These are phyloP conservation scores for Sclerurus mexicanus DNA, from an alignment of 2,113 vertebrate genomes.

Conservation along the genomic window DNA sequence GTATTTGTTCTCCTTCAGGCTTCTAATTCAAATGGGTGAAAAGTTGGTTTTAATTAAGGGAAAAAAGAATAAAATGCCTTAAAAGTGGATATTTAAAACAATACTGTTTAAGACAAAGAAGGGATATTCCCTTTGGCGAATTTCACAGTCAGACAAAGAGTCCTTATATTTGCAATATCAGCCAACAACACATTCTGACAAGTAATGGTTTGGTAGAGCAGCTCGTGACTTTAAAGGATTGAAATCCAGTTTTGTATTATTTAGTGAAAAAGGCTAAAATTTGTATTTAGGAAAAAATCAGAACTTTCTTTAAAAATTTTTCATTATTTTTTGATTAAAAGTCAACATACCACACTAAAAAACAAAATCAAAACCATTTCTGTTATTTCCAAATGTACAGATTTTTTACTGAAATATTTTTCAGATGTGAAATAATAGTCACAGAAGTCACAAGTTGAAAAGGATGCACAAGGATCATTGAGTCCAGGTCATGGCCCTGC, in stretches of 20 bases:
- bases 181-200: not conserved
- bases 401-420: not conserved
- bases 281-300: not conserved
- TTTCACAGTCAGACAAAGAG: not conserved
- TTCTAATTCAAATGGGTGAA: not conserved
- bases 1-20: not conserved
- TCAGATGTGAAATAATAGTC: not conserved
- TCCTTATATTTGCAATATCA: not conserved
- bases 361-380: not conserved
- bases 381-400: not conserved
- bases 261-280: not conserved
- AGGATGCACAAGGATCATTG: not conserved
- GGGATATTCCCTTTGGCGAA: not conserved
- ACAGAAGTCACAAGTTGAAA: not conserved
- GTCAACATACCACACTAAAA: not conserved
- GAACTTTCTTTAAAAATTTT: not conserved
- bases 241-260: not conserved
- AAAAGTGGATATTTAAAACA: not conserved
- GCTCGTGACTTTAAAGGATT: not conserved
- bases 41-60: not conserved
- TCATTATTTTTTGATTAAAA: not conserved
- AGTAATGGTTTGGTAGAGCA: not conserved
- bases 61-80: not conserved
- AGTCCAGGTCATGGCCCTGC: not conserved
- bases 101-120: not conserved